Evolutionary conservation across 1,140 invertebrate genomes (phyloP), one percentile per base, ranked within the genome.

Genomic region (Procambarus virginalis): DNA sequence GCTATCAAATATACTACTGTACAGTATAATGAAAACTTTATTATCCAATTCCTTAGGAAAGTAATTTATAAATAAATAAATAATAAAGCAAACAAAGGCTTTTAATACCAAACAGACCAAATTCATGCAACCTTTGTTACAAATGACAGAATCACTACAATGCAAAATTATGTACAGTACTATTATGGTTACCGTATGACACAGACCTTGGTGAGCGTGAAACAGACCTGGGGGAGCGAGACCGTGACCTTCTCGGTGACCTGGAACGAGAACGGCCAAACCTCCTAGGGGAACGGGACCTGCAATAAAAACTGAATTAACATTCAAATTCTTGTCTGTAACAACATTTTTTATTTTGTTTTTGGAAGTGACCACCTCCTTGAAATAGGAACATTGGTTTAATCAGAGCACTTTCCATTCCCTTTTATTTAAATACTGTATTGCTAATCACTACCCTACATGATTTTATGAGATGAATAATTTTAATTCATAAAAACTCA

Each of bases 211-310:
- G 82, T 34, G 88, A 84, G 48, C 82, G 34, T 64, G 88, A 90
- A 78, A 90, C 88, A 90, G 83, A 90, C 89, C 89, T 90, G 58
- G 89, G 89, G 76, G 89, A 90, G 58, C 89, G 83, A 22, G 89
- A 90, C 78, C 89, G 64, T 22, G 89, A 81, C 22, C 89, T 77
- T 49, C 84, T 90, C 9, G 89, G 89, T 34, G 89, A 85, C 51
- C 89, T 64, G 45, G 89, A 90, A 22, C 89, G 80, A 64, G 86
- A 88, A n/a, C 87, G 81, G 4, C 87, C 87, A 64, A 77, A 90
- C 77, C 89, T 84, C 14, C 89, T 49, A 10, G 83, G 89, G n/a
- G 73, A 51, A 45, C 89, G 89, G 46, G 89, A 90, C 83, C 89
- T 90, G 89, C 34, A 90, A 90, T 14, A 51, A 70, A 49, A 64